Evolutionary conservation across 2,888 invertebrate genomes (phyloP).

Genomic region (Zygaena filipendulae): DNA sequence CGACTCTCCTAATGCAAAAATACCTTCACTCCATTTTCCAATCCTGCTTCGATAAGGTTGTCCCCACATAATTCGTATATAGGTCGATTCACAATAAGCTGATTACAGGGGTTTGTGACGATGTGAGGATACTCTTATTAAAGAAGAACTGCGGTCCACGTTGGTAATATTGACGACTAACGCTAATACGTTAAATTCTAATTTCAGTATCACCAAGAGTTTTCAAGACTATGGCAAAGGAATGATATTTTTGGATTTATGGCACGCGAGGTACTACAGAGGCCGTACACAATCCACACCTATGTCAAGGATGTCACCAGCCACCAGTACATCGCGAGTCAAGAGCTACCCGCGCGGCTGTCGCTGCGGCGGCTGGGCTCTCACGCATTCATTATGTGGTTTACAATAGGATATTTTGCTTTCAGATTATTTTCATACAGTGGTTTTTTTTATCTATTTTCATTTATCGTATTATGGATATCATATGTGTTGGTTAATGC

Average conservation of each 20-base stretch:
- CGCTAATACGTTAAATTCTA: no score
- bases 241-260: conserved; percentile 72
- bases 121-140: no score
- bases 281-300: conserved; percentile 70
- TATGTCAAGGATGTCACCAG: conserved; percentile 71
- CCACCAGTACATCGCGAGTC: conserved; percentile 63
- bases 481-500: conserved; percentile 61
- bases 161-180: no score
- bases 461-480: conserved; percentile 52
- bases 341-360: conserved; percentile 73
- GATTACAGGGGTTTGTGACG: no score
- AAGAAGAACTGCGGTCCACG: no score
- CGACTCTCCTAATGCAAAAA: no score
- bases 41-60: no score
- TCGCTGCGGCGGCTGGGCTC: conserved; percentile 76
- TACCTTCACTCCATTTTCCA: no score
- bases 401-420: conserved; percentile 59
- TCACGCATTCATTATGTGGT: conserved; percentile 66
- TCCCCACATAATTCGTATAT: no score
- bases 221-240: conserved; percentile 73
- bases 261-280: conserved; percentile 70
- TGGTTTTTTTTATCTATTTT: conserved; percentile 53
- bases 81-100: no score
- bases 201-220: conserved; percentile 76
- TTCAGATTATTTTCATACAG: conserved; percentile 65